Conservation (phyloP, 2,113 vertebrate species). For the Heloderma charlesbogerti region DNA sequence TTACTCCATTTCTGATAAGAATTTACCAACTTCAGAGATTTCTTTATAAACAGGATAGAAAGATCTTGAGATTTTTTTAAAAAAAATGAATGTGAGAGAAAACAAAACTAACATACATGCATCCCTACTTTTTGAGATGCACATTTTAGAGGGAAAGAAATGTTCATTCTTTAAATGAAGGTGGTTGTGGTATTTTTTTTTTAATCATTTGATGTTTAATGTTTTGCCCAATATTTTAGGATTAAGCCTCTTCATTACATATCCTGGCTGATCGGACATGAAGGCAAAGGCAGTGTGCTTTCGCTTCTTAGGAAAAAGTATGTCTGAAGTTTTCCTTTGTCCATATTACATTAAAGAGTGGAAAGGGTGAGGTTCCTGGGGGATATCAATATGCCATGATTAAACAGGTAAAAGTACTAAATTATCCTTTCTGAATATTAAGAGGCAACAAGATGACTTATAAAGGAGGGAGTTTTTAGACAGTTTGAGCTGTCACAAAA, state of each 20-base stretch:
- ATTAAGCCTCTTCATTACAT: conserved; percentile 92
- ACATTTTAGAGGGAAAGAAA: background rate
- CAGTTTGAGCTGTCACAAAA: background rate
- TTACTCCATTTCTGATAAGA: no score
- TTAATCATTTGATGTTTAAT: background rate
- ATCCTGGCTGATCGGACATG: conserved; percentile 92
- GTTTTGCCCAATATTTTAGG: conserved; percentile 68
- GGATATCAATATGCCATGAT: background rate
- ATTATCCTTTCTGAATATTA: background rate
- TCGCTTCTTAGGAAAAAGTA: conserved; percentile 88
- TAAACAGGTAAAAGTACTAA: background rate
- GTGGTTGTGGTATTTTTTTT: background rate
- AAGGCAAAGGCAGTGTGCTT: conserved; percentile 89
- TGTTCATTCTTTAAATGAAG: background rate
- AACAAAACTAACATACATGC: no score
- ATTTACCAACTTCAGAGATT: no score
- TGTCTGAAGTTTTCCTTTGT: conserved; percentile 58
- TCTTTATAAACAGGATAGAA: no score
- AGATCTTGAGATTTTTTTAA: no score
- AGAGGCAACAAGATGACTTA: background rate
- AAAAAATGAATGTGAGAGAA: no score
- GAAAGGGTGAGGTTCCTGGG: background rate
- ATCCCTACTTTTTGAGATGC: background rate
- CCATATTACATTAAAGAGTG: background rate
- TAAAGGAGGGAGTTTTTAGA: background rate